phyloP scores from a whole-genome alignment of 2,888 invertebrate genomes.

The Acronicta alni region DNA sequence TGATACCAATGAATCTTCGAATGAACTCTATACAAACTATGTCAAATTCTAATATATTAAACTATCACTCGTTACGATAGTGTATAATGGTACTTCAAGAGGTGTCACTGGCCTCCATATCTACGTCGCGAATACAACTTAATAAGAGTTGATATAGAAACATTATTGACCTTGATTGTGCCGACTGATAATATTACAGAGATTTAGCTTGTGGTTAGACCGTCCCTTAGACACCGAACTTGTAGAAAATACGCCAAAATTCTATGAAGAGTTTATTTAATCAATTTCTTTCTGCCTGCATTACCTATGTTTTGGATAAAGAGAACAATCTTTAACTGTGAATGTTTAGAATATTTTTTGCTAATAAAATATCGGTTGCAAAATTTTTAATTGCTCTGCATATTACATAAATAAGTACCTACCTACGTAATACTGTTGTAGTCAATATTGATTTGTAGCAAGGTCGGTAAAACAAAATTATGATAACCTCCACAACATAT shows the following conservation, averaged over 20 bases:
- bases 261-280: too few relatives aligned
- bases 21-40: conserved; percentile 1
- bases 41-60: conserved; percentile 18
- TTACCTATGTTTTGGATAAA: too few relatives aligned
- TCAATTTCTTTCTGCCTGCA: too few relatives aligned
- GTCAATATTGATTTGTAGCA: conserved; percentile 45
- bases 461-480: conserved; percentile 51
- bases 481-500: conserved; percentile 54
- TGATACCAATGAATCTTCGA: conserved; percentile 6
- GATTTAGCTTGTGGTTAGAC: not conserved
- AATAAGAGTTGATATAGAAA: conserved; percentile 11
- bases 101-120: conserved; percentile 42
- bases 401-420: conserved; percentile 13
- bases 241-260: not conserved
- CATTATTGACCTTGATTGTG: not conserved
- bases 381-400: conserved; percentile 5
- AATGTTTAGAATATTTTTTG: not conserved
- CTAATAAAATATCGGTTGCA: not conserved
- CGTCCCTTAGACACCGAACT: not conserved
- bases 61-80: conserved; percentile 20
- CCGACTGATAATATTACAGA: not conserved
- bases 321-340: too few relatives aligned
- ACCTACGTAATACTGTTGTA: conserved; percentile 20
- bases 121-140: conserved; percentile 17
- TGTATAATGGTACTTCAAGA: conserved; percentile 28